These are phyloP conservation scores for Thecocarcelia acutangulata DNA, from an alignment of 2,888 invertebrate species.

Conservation along the genomic window DNA sequence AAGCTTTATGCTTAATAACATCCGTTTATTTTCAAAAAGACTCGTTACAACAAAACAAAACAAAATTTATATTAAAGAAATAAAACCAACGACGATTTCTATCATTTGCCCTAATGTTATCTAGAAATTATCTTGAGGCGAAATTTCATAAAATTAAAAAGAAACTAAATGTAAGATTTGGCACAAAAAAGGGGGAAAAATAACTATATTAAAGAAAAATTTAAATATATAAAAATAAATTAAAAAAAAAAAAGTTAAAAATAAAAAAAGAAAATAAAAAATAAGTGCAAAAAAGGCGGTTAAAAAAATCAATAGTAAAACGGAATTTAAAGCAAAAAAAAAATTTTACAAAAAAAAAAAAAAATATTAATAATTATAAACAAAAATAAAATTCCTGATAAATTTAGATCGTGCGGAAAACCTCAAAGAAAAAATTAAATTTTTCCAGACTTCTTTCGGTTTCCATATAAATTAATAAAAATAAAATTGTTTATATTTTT, in stretches of 20 bases:
- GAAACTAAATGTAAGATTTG: constrained; percentile 30
- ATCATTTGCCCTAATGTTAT: constrained; percentile 47
- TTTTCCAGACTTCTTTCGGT: too few species aligned
- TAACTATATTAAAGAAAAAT: background rate
- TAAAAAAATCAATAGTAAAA: too few species aligned
- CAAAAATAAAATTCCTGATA: too few species aligned
- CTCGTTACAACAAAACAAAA: background rate
- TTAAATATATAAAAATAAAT: background rate
- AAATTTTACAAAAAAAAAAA: background rate
- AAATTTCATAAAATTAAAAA: constrained; percentile 10
- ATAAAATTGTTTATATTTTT: too few species aligned
- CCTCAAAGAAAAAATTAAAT: too few species aligned
- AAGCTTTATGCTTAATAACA: constrained; percentile 67
- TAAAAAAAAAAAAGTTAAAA: background rate
- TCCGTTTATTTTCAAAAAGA: constrained; percentile 47
- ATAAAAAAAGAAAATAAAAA: background rate
- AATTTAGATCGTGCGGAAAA: too few species aligned
- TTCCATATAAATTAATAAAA: too few species aligned
- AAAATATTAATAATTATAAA: background rate
- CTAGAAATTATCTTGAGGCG: constrained; percentile 51
- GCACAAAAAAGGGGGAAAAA: background rate
- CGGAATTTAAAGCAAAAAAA: background rate
- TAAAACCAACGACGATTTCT: constrained; percentile 27
- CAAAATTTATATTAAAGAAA: background rate
- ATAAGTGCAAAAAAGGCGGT: background rate